These are phyloP conservation scores for Colinus virginianus DNA, from an alignment of 2,113 vertebrate genomes.

Conservation along the genomic window DNA sequence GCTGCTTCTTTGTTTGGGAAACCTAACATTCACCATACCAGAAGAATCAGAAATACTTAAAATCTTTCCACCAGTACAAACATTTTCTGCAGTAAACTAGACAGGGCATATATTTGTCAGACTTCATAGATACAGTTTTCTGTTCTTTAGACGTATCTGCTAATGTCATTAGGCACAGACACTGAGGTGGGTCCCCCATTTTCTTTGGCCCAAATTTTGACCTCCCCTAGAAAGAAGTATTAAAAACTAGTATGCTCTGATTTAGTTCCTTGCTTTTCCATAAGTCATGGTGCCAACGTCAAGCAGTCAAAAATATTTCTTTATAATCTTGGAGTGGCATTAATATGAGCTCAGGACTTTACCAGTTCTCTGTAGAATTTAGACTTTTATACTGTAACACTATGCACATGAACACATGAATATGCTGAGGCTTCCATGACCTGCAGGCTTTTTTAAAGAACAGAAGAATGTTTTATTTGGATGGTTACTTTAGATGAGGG, in stretches of 20 bases:
- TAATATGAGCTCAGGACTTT: conserved; percentile 41
- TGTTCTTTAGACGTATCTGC: conserved; percentile 24
- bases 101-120: not conserved
- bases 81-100: not conserved
- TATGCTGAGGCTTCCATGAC: conserved; percentile 59
- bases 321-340: conserved; percentile 46
- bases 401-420: not conserved
- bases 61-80: not conserved
- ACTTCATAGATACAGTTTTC: not conserved
- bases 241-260: conserved; percentile 19
- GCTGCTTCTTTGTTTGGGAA: not conserved
- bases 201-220: conserved; percentile 54
- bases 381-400: conserved; percentile 27
- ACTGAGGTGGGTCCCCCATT: conserved; percentile 39
- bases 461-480: conserved; percentile 67
- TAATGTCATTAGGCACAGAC: conserved; percentile 30
- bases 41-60: conserved; percentile 7
- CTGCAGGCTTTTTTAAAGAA: conserved; percentile 14
- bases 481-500: conserved; percentile 46
- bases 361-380: conserved; percentile 50
- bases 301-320: conserved; percentile 56
- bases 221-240: conserved; percentile 29
- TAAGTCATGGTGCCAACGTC: conserved; percentile 35
- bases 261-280: conserved; percentile 42
- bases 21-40: not conserved